Evolutionary conservation across 2,888 invertebrate species (phyloP), one percentile per base, ranked within the genome.

Genomic region (Rotaria sp.): DNA sequence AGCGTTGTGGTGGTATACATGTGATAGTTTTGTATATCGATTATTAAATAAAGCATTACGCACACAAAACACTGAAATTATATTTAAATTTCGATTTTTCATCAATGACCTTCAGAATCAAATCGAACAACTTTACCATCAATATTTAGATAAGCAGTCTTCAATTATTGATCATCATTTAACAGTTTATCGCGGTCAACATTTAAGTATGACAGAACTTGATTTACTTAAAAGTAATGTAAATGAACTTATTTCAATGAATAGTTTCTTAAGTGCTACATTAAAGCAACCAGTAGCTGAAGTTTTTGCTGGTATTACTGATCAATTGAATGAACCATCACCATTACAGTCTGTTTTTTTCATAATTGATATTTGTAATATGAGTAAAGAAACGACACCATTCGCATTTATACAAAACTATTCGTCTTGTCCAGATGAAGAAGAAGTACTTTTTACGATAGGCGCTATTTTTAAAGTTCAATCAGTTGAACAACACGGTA

Each of bases 61-160:
- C 5, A 80, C 80, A n/a, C 80, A 80, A n/a, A 35, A 45, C 1
- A 80, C 7, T 45, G 80, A 80, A 45, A n/a, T 45, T n/a, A 80
- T 80, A 45, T 80, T 80, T 80, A 80, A 45, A 80, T 80, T 80
- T 80, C 45, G 80, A 13, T 80, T 80, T 35, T 80, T 80, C 15
- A 80, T 80, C 21, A n/a, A 41, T 45, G 80, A 80, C 45, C 45
- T 80, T 45, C 45, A 45, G 3, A 45, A 80, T 15, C 80, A 45
- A 80, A 45, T 80, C 26, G 26, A 8, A 10, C 11, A 26, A 3
- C 15, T 45, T 13, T 45, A 80, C 4, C 13, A 45, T 15, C 45
- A 45, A 45, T 80, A 80, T 45, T n/a, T 41, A 13, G 26, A 45
- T 45, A n/a, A 2, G 4, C 26, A 13, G n/a, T 11, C 45, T 4